These are phyloP conservation scores for Drosophila subquinaria DNA, from an alignment of 2,888 invertebrate genomes.

Conservation along the genomic window DNA sequence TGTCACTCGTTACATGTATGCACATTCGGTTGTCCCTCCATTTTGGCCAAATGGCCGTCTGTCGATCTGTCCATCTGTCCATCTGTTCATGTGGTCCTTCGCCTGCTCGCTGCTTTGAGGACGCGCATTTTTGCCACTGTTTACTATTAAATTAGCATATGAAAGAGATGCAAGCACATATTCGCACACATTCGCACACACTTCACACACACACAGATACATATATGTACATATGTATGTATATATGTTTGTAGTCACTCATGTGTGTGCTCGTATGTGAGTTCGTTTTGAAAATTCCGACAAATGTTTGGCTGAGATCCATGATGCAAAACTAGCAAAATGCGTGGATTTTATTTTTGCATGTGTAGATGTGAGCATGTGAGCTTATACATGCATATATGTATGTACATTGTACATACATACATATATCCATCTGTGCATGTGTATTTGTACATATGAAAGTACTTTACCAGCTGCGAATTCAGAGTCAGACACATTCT, in stretches of 20 bases:
- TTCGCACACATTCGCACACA: constrained; percentile 29
- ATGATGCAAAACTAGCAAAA: constrained; percentile 36
- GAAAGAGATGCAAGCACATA: constrained; percentile 49
- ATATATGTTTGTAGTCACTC: constrained; percentile 1
- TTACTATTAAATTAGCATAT: constrained; percentile 74
- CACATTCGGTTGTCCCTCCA: constrained; percentile 41
- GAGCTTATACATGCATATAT: background rate
- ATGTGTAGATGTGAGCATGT: too few species aligned
- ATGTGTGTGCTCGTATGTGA: background rate
- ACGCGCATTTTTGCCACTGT: constrained; percentile 58
- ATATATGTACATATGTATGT: constrained; percentile 11
- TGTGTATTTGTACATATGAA: background rate
- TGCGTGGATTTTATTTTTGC: constrained; percentile 35
- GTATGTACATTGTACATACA: too few species aligned
- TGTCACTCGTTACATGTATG: constrained; percentile 63
- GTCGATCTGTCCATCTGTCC: background rate
- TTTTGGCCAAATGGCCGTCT: constrained; percentile 10
- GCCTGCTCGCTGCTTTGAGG: constrained; percentile 30
- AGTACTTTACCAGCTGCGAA: constrained; percentile 3
- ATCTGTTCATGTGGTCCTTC: constrained; percentile 13
- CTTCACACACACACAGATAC: constrained; percentile 27
- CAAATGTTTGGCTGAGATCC: constrained; percentile 34
- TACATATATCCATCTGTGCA: background rate
- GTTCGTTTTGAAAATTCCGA: constrained; percentile 5
- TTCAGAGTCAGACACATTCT: background rate